A percentile compares a stretch with the other conserved stretches of the same genome.
These are phyloP conservation scores for Eupithecia pulchellata DNA, from an alignment of 2,888 invertebrate species.

Conservation along the genomic window DNA sequence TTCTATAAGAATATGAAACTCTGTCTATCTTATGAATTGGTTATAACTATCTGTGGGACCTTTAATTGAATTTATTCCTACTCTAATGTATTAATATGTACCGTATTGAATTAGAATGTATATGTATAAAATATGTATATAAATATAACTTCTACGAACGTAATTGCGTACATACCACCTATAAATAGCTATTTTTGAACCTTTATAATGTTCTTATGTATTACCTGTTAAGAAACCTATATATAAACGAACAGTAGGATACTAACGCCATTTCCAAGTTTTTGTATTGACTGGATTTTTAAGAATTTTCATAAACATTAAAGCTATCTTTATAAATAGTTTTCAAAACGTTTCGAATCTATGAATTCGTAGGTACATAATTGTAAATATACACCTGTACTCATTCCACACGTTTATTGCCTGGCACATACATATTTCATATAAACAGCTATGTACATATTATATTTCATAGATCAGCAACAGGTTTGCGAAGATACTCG, in stretches of 20 bases:
- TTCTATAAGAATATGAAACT: neutral
- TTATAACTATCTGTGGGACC: slow-evolving; percentile 27
- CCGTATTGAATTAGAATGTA: neutral
- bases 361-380: too few relatives aligned
- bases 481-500: too few relatives aligned
- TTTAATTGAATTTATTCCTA: slow-evolving; percentile 30
- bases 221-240: neutral
- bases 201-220: neutral
- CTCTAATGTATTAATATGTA: neutral
- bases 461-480: too few relatives aligned
- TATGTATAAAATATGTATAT: neutral
- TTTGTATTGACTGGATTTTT: neutral
- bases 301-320: too few relatives aligned
- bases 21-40: slow-evolving; percentile 24
- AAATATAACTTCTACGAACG: neutral
- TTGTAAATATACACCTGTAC: too few relatives aligned
- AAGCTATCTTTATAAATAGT: too few relatives aligned
- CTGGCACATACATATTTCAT: too few relatives aligned
- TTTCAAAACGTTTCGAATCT: too few relatives aligned
- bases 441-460: too few relatives aligned
- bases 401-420: too few relatives aligned
- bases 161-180: neutral
- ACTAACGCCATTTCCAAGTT: neutral
- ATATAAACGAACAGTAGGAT: neutral
- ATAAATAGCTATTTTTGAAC: slow-evolving; percentile 13